Evolutionary conservation across 2,888 invertebrate species (phyloP), one percentile per base, ranked within the genome.

Genomic region (Cheilosia scutellata): DNA sequence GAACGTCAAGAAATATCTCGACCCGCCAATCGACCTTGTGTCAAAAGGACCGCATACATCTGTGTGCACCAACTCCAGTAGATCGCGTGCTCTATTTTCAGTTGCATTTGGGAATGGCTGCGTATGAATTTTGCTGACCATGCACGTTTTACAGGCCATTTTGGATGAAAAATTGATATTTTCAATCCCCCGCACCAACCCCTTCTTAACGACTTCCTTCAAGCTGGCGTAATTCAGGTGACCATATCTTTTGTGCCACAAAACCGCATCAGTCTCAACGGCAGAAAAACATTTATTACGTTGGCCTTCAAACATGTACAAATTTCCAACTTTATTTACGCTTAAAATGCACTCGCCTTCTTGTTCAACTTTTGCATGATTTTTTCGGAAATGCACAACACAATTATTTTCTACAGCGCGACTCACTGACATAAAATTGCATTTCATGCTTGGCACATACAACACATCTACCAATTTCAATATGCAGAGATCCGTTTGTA

Each of bases 1-100:
- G 11, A 84, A 84, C 1, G 86, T 77, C n/a, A 82, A 16, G 42
- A 75, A 87, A 58, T 79, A 79, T 57, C 68, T 20, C 13, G 75
- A 62, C 5, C 79, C 77, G 6, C 76, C 62, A 27, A 79, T 11
- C 5, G 82, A 87, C 42, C 66, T 53, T 47, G 66, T 84, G 7
- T 57, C 62, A 37, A 80, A 80, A 16, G 68, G 65, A 3, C 78
- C 71, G 44, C 71, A 72, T 7, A 72, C 57, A 49, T 72, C 66
- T 16, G 49, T 76, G 49, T 66, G 76, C 44, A 76, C 66, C 55
- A 76, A n/a, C 29, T 76, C 76, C 57, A 76, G 47, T 29, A 66
- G 37, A 13, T 76, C 49, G 31, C 49, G 49, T 66, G 76, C 66
- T 79, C 51, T 65, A 47, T 66, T 55, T 37, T 71, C 51, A 40